Evolutionary conservation across 2,797 vertebrate species (phyloP).

Genomic region (Cottoperca gobio): DNA sequence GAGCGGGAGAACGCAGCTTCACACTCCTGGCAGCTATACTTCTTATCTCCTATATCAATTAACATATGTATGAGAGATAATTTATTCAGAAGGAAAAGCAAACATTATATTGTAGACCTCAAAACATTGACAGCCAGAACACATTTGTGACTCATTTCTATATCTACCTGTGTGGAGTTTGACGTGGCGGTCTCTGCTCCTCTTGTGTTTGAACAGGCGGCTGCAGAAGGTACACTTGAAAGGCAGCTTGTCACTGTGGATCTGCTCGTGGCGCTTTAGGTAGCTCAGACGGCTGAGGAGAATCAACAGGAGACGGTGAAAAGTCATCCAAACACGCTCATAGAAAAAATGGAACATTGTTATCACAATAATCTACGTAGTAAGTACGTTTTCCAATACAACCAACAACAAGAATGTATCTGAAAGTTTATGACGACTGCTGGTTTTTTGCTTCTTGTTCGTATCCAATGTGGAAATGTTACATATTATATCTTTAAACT

Average conservation of each 20-base stretch:
- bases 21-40: constrained; percentile 98
- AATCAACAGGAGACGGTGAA: not conserved
- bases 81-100: not conserved
- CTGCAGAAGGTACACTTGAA: constrained; percentile 99
- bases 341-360: not conserved
- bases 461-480: no score
- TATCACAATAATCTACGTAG: not conserved
- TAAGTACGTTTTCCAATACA: not conserved
- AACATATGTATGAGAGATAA: constrained; percentile 16
- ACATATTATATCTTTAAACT: not conserved
- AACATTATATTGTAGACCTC: not conserved
- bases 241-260: constrained; percentile 99
- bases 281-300: constrained; percentile 92
- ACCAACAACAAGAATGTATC: not conserved
- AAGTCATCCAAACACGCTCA: not conserved
- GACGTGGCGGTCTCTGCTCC: constrained; percentile 97
- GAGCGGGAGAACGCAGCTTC: constrained; percentile 98
- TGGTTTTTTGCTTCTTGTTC: not conserved
- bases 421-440: not conserved
- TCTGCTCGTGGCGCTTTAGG: constrained; percentile 99
- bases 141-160: not conserved
- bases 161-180: constrained; percentile 94
- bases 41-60: constrained; percentile 87
- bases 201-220: constrained; percentile 98
- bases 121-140: not conserved